Percentiles rank a stretch among this genome's conserved stretches.
Evolutionary conservation across 2,113 vertebrate genomes (phyloP).

Genomic region (Cricetomys ansorgei): DNA sequence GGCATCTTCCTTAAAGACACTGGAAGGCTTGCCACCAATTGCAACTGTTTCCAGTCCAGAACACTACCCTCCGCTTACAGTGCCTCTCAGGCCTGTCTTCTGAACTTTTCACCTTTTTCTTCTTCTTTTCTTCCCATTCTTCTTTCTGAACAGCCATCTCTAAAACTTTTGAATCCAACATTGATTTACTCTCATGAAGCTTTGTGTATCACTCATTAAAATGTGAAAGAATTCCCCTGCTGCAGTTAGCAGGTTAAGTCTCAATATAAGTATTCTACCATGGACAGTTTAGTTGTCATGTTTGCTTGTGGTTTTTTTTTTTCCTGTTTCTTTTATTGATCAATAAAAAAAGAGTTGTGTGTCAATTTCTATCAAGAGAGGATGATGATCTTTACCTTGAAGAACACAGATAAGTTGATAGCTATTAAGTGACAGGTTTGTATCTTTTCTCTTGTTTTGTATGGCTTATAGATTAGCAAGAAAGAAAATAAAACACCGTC

Average conservation of each 20-base stretch:
- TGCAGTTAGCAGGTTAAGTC: neutral
- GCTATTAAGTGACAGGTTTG: neutral
- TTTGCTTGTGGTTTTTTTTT: neutral
- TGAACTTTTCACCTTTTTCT: neutral
- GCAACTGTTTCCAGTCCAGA: conserved; percentile 28
- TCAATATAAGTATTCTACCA: neutral
- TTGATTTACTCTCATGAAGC: neutral
- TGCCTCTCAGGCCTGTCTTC: neutral
- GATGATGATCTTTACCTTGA: conserved; percentile 41
- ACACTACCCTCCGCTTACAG: neutral
- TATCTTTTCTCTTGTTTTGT: conserved; percentile 39
- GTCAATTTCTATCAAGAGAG: conserved; percentile 23
- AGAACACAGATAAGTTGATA: conserved; percentile 18
- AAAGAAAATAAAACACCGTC: neutral
- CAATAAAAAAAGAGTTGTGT: neutral
- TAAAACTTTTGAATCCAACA: conserved; percentile 13
- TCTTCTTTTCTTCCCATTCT: neutral
- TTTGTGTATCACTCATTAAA: conserved; percentile 25
- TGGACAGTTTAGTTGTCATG: neutral
- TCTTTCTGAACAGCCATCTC: neutral
- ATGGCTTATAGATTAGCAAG: conserved; percentile 42
- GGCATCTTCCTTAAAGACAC: conserved; percentile 22
- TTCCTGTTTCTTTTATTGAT: conserved; percentile 31
- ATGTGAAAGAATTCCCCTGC: neutral
- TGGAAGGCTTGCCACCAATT: neutral